A percentile compares a stretch with the other conserved stretches of the same genome.
phyloP scores from a whole-genome alignment of 2,888 invertebrate genomes.

The Micropterix aruncella region DNA sequence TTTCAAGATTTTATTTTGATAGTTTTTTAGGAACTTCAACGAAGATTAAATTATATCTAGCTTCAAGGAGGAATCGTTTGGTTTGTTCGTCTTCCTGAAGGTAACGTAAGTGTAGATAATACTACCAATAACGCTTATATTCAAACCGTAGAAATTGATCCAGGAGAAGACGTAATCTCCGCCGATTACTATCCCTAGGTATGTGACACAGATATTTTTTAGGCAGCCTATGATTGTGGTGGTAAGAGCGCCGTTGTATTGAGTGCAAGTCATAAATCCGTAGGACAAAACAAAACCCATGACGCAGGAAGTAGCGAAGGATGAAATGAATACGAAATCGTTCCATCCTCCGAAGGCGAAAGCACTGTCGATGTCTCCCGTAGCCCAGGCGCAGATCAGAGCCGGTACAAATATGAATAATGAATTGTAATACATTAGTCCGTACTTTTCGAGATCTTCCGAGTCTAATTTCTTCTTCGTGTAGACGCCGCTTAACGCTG shows the following conservation, averaged over 20 bases:
- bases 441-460: slow-evolving; percentile 85
- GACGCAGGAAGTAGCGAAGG: slow-evolving; percentile 81
- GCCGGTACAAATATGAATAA: slow-evolving; percentile 78
- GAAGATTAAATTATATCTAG: neutral
- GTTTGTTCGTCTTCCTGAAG: slow-evolving; percentile 34
- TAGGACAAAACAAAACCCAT: slow-evolving; percentile 96
- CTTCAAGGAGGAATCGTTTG: neutral
- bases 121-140: slow-evolving; percentile 83
- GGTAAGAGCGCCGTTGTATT: slow-evolving; percentile 94
- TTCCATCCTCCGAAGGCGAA: slow-evolving; percentile 58
- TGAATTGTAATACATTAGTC: slow-evolving; percentile 85
- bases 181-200: slow-evolving; percentile 95
- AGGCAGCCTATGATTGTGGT: slow-evolving; percentile 97
- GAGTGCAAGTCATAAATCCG: slow-evolving; percentile 90
- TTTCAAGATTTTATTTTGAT: no score
- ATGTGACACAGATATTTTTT: slow-evolving; percentile 95
- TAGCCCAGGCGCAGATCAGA: slow-evolving; percentile 51
- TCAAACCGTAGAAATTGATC: slow-evolving; percentile 91
- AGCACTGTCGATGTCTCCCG: slow-evolving; percentile 60
- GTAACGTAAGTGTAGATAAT: slow-evolving; percentile 79
- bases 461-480: slow-evolving; percentile 94
- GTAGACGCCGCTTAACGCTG: slow-evolving; percentile 94
- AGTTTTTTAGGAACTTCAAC: no score
- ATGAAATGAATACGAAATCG: slow-evolving; percentile 57
- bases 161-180: slow-evolving; percentile 94